Evolutionary conservation across 1,140 invertebrate species (phyloP).

Genomic region (Panonychus citri): DNA sequence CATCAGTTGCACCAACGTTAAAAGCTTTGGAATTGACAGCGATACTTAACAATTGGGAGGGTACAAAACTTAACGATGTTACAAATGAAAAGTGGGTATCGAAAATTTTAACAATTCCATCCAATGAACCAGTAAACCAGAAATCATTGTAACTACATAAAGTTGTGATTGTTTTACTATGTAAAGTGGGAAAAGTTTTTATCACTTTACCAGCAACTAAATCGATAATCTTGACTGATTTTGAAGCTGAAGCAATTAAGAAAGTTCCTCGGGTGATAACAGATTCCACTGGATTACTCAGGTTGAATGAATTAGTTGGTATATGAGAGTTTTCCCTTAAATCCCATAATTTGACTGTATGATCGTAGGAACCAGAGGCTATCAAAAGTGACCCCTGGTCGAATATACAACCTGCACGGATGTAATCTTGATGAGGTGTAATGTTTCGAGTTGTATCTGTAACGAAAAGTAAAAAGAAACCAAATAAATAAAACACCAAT

Average conservation of each 20-base stretch:
- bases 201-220: slow-evolving; percentile 56
- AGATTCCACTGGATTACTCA: slow-evolving; percentile 71
- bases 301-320: slow-evolving; percentile 43
- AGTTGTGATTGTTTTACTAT: slow-evolving; percentile 68
- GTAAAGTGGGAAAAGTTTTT: slow-evolving; percentile 53
- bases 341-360: slow-evolving; percentile 71
- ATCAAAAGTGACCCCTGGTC: slow-evolving; percentile 7
- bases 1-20: slow-evolving; percentile 8
- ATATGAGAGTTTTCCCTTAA: slow-evolving; percentile 26
- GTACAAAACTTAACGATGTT: slow-evolving; percentile 4
- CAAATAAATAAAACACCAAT: too few relatives aligned
- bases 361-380: slow-evolving; percentile 63
- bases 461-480: neutral
- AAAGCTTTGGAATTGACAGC: slow-evolving; percentile 5
- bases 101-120: slow-evolving; percentile 29
- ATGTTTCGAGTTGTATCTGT: neutral
- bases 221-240: slow-evolving; percentile 81
- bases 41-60: slow-evolving; percentile 7
- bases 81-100: slow-evolving; percentile 6
- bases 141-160: slow-evolving; percentile 52
- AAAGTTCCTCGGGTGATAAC: slow-evolving; percentile 21
- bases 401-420: slow-evolving; percentile 7
- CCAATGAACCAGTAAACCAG: slow-evolving; percentile 66
- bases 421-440: slow-evolving; percentile 5
- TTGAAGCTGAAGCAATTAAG: slow-evolving; percentile 37